Base-by-base conservation (phyloP, 30 jellyfish, hydroid and myxozoan genomes). In the Aurelia coerulea region DNA sequence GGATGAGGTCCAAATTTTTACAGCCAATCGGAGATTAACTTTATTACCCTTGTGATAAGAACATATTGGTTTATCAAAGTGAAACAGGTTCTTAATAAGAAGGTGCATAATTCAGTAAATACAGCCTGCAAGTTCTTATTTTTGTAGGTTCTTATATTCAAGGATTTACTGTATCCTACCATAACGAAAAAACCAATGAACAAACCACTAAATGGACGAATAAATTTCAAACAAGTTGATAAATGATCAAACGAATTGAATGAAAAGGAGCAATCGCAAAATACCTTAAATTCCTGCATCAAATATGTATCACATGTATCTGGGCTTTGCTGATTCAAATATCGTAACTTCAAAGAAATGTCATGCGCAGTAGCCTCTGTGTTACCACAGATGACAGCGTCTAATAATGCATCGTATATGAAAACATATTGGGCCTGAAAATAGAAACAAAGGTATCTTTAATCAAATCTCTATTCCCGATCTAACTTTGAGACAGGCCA, bases 371-470 rank as follows among this genome's bases (percentile, higher is more conserved):
- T 76, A 67, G 90, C 92, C 78, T 89, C 99, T 2, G 99, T 95
- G 73, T 95, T 89, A 14, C 99, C 99, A 62, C 99, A 95, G 15
- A 95, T 88, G 6, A 95, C 99, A 34, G 97, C 96, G 59, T 89
- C 97, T 31, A 95, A 68, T 39, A 95, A 73, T 29, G 97, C 99
- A 65, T 94, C 96, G 76, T 88, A 94, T 79, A 94, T 94, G 75
- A 94, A 94, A 4, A 94, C 86, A 63, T 94, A 94, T 83, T 94
- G 99, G 17, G 91, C 88, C 99, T 94, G 71, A 46, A 53, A 62
- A 5, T 5, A 39, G 68, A 35, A 5, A 74, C 17, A 73, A 0
- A 37, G 49, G 5, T 37, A 4, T 37, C 49, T 39, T 39, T 0
- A 39, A 39, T 39, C 51, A 39, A 6, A 39, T 39, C 0, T 39